Conservation (phyloP, 1,140 invertebrate species). For the Harlomillsia oculata region DNA sequence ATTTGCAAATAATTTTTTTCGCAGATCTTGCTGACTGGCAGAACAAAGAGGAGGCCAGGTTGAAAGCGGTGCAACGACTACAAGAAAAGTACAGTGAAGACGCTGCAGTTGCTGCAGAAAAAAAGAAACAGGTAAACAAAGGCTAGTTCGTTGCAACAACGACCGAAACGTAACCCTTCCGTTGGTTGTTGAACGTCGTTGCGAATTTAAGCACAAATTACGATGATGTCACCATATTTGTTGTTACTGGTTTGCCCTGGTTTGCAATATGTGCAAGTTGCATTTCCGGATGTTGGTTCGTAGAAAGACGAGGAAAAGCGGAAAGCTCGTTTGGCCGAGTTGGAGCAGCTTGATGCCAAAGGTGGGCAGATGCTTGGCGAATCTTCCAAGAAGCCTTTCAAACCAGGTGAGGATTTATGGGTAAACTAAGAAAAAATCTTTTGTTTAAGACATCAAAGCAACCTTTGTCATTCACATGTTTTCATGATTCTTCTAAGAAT, state of each 20-base stretch:
- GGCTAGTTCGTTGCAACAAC: too few relatives aligned
- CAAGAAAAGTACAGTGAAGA: slow-evolving; percentile 17
- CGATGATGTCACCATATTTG: too few relatives aligned
- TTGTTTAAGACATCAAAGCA: background rate
- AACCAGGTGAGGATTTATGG: slow-evolving; percentile 12
- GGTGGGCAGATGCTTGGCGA: slow-evolving; percentile 1
- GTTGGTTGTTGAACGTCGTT: too few relatives aligned
- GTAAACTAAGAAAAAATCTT: background rate
- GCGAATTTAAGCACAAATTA: too few relatives aligned
- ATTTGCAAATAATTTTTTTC: too few relatives aligned
- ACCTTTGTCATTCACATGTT: background rate
- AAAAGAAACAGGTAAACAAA: slow-evolving; percentile 19
- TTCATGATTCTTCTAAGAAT: slow-evolving; percentile 2
- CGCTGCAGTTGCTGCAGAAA: slow-evolving; percentile 15
- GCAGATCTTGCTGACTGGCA: slow-evolving; percentile 3
- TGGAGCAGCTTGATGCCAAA: slow-evolving; percentile 1
- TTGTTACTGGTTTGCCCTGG: too few relatives aligned
- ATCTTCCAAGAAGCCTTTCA: background rate
- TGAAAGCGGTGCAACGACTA: slow-evolving; percentile 14
- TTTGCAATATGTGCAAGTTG: background rate
- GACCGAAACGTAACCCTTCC: too few relatives aligned
- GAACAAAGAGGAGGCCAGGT: slow-evolving; percentile 17
- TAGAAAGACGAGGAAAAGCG: slow-evolving; percentile 21
- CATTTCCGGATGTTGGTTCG: background rate
- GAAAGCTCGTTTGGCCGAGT: slow-evolving; percentile 13